Evolutionary conservation across 64 coral and sea anemone species (phyloP).

Genomic region (Pachyseris speciosa): DNA sequence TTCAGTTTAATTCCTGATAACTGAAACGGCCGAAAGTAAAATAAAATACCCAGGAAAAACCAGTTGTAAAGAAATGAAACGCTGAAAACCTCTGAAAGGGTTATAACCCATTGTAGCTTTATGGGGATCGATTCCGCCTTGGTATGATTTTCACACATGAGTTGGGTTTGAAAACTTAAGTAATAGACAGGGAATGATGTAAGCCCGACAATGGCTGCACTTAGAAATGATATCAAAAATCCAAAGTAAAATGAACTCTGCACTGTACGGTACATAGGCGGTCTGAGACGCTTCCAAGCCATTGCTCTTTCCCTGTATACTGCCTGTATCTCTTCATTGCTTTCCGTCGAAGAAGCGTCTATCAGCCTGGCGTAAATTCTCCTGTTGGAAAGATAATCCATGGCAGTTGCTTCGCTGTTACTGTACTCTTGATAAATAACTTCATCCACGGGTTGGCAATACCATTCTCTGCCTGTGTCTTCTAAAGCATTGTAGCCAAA

Average conservation of each 20-base stretch:
- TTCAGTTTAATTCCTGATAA: neutral
- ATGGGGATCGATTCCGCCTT: neutral
- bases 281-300: slow-evolving; percentile 27
- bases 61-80: neutral
- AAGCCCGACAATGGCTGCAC: neutral
- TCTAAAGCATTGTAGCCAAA: neutral
- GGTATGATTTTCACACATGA: neutral
- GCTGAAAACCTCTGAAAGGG: neutral
- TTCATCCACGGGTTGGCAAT: neutral
- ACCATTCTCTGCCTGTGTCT: neutral
- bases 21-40: neutral
- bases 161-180: neutral
- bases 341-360: neutral
- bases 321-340: neutral
- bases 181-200: neutral
- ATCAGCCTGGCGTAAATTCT: neutral
- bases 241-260: neutral
- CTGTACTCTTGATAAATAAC: slow-evolving; percentile 27
- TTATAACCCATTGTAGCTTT: slow-evolving; percentile 5
- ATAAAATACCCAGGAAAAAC: neutral
- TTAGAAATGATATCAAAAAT: neutral
- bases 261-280: neutral
- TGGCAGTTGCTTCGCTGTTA: neutral
- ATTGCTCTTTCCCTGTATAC: neutral
- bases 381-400: neutral